Conservation (phyloP, 2,797 vertebrate species). For the Sternarchorhynchus goeldii region DNA sequence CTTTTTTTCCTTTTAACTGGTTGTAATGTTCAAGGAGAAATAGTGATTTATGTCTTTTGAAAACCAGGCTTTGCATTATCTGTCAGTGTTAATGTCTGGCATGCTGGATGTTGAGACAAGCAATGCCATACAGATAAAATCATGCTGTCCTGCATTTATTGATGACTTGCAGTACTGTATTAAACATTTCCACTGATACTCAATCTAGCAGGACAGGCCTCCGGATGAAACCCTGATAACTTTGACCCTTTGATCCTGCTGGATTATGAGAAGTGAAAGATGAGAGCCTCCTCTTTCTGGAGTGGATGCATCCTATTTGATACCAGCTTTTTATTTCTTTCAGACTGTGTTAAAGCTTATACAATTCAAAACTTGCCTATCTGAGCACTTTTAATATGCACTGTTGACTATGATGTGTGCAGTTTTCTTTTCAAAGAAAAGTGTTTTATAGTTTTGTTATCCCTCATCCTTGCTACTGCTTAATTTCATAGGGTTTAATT, state of each 20-base stretch:
- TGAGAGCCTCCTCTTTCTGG: constrained; percentile 1
- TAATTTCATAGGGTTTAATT: background rate
- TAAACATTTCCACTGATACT: constrained; percentile 19
- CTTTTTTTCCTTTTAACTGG: too few species aligned
- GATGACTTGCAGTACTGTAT: constrained; percentile 29
- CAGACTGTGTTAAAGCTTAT: constrained; percentile 4
- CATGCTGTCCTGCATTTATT: constrained; percentile 26
- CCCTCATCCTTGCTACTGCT: background rate
- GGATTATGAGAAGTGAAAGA: constrained; percentile 1
- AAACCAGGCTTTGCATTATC: too few species aligned
- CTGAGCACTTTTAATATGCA: background rate
- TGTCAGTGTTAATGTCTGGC: too few species aligned
- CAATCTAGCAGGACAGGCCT: constrained; percentile 12
- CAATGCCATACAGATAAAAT: background rate
- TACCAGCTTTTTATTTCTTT: background rate
- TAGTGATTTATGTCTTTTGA: too few species aligned
- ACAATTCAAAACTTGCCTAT: background rate
- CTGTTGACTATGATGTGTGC: too few species aligned
- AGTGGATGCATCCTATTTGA: background rate
- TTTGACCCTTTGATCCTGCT: constrained; percentile 17
- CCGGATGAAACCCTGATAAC: constrained; percentile 32
- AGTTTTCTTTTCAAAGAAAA: background rate
- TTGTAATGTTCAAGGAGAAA: too few species aligned
- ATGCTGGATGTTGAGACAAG: background rate
- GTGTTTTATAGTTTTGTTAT: too few species aligned